Conservation (phyloP, 2,797 vertebrate species). For the Tragopan temminckii region DNA sequence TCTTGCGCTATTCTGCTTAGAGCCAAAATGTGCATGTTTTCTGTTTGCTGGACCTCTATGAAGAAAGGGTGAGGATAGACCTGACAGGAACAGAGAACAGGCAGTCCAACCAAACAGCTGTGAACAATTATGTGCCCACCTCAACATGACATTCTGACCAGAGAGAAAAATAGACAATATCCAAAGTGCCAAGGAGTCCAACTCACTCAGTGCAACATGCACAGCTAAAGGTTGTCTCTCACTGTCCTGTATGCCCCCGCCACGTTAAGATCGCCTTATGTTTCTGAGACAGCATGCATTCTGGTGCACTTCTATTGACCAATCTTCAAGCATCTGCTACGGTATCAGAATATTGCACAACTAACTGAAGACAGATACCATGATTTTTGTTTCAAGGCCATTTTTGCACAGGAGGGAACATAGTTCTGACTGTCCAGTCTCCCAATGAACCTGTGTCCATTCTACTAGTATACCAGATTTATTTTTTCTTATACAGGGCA, state of each 20-base stretch:
- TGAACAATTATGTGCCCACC: constrained; percentile 48
- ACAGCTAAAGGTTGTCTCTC: background rate
- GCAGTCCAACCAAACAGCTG: constrained; percentile 50
- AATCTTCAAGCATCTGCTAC: background rate
- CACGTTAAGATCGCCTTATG: background rate
- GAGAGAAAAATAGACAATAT: constrained; percentile 24
- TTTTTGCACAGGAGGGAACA: background rate
- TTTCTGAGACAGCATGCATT: background rate
- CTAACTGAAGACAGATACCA: background rate
- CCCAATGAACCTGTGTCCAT: background rate
- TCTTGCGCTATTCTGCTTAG: background rate
- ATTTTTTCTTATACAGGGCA: background rate
- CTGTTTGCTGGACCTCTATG: constrained; percentile 36
- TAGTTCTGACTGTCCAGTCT: too few species aligned
- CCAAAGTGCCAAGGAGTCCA: constrained; percentile 3
- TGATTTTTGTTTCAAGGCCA: background rate
- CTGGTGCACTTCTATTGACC: background rate
- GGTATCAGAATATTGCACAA: background rate
- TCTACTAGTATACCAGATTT: background rate
- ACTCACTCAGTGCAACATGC: background rate
- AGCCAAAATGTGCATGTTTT: constrained; percentile 23
- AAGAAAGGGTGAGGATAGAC: constrained; percentile 50
- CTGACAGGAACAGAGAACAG: constrained; percentile 32
- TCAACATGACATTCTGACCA: constrained; percentile 37
- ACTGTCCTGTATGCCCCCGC: background rate